phyloP scores from a whole-genome alignment of 2,888 invertebrate genomes.

The Drosophila phalerata region DNA sequence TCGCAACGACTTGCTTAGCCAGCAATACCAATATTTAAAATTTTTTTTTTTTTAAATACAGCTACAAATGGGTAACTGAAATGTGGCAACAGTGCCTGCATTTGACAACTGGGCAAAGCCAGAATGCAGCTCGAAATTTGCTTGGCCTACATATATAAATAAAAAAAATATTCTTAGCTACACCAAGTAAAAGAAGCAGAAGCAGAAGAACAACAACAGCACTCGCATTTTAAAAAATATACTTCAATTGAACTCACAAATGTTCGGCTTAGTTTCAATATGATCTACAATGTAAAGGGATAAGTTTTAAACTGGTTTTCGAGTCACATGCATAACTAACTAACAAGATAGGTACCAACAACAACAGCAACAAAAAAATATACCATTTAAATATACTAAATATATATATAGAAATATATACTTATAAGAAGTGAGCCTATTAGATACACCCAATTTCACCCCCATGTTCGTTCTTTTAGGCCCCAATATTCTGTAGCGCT shows the following conservation, averaged over 20 bases:
- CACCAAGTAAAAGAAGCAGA: slow-evolving; percentile 10
- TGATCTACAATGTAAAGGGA: slow-evolving; percentile 33
- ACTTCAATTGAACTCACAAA: slow-evolving; percentile 37
- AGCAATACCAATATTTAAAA: background rate
- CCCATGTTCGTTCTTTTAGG: slow-evolving; percentile 22
- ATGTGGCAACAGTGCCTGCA: slow-evolving; percentile 48
- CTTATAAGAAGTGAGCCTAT: slow-evolving; percentile 33
- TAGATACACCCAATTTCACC: slow-evolving; percentile 7
- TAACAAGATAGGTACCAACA: slow-evolving; percentile 32
- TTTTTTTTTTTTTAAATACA: slow-evolving; percentile 4
- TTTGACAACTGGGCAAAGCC: slow-evolving; percentile 7
- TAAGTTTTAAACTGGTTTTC: slow-evolving; percentile 42
- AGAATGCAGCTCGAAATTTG: slow-evolving; percentile 24
- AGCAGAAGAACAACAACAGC: slow-evolving; percentile 61
- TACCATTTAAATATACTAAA: slow-evolving; percentile 13
- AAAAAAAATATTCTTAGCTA: slow-evolving; percentile 11
- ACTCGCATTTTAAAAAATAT: slow-evolving; percentile 67
- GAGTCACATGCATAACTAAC: slow-evolving; percentile 26
- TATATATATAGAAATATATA: slow-evolving; percentile 16
- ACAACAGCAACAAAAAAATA: slow-evolving; percentile 22
- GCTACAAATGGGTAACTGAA: slow-evolving; percentile 55
- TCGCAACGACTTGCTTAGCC: slow-evolving; percentile 6
- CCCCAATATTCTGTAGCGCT: slow-evolving; percentile 49
- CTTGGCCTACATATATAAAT: slow-evolving; percentile 16
- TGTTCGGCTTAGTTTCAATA: slow-evolving; percentile 51